Evolutionary conservation across 2,113 vertebrate genomes (phyloP).

Genomic region (Cromileptes altivelis): DNA sequence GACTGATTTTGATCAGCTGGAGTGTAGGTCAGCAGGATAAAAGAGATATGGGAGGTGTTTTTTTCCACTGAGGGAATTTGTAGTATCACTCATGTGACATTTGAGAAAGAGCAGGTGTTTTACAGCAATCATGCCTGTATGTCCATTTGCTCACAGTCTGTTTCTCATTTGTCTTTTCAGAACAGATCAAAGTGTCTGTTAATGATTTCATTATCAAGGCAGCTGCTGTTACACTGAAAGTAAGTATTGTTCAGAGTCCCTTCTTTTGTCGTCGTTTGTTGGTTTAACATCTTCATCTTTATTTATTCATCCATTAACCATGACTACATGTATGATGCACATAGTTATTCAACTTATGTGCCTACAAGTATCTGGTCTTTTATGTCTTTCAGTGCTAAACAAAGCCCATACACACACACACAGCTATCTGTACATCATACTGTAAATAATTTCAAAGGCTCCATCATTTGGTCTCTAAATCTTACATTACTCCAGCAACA

Average conservation of each 20-base stretch:
- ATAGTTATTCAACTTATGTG: background rate
- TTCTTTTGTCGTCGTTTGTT: background rate
- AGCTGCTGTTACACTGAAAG: slow-evolving; percentile 92
- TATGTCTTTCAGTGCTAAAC: background rate
- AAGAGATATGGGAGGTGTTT: background rate
- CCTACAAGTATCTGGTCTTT: background rate
- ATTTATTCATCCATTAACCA: background rate
- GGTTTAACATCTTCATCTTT: background rate
- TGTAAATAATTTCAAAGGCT: background rate
- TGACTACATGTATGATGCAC: background rate
- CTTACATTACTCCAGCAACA: background rate
- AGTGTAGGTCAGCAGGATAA: background rate
- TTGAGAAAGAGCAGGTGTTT: background rate
- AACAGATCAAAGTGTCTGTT: slow-evolving; percentile 96
- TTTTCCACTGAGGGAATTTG: background rate
- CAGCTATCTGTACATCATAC: background rate
- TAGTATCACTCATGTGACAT: background rate
- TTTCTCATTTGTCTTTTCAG: slow-evolving; percentile 81
- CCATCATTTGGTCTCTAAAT: background rate
- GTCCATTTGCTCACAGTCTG: slow-evolving; percentile 13
- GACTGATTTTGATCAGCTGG: slow-evolving; percentile 23
- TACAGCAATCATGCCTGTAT: background rate
- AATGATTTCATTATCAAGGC: slow-evolving; percentile 99
- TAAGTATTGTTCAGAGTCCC: slow-evolving; percentile 81
- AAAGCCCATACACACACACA: background rate